A percentile compares a stretch with the other conserved stretches of the same genome.
These are phyloP conservation scores for Plecturocebus donacophilus DNA, from an alignment of 2,113 vertebrate species.

Conservation along the genomic window DNA sequence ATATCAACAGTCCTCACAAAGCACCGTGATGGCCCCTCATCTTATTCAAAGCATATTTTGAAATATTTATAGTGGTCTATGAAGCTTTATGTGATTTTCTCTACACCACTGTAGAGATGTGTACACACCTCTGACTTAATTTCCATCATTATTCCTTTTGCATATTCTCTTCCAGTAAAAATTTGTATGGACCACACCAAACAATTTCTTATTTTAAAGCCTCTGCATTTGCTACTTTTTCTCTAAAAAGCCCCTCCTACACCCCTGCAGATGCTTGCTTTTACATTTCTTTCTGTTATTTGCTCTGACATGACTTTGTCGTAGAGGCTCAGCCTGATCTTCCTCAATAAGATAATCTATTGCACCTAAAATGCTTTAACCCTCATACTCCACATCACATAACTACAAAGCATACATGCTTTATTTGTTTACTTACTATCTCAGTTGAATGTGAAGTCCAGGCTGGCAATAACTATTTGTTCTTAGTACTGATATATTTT, in stretches of 20 bases:
- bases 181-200: not conserved
- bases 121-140: not conserved
- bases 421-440: not conserved
- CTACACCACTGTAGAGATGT: not conserved
- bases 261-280: not conserved
- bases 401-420: not conserved
- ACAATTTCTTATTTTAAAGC: not conserved
- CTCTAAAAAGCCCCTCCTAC: accelerated
- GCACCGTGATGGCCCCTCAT: not conserved
- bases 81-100: not conserved
- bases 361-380: too few species aligned
- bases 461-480: not conserved
- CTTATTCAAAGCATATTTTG: not conserved
- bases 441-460: not conserved
- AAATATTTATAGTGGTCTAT: not conserved
- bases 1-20: not conserved
- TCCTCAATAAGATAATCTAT: not conserved
- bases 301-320: not conserved
- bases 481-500: not conserved
- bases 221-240: not conserved
- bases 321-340: not conserved
- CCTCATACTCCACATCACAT: not conserved
- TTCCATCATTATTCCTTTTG: not conserved
- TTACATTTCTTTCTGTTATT: not conserved
- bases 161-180: not conserved